phyloP scores from a whole-genome alignment of 2,797 vertebrate genomes.

The Tenualosa ilisha region DNA sequence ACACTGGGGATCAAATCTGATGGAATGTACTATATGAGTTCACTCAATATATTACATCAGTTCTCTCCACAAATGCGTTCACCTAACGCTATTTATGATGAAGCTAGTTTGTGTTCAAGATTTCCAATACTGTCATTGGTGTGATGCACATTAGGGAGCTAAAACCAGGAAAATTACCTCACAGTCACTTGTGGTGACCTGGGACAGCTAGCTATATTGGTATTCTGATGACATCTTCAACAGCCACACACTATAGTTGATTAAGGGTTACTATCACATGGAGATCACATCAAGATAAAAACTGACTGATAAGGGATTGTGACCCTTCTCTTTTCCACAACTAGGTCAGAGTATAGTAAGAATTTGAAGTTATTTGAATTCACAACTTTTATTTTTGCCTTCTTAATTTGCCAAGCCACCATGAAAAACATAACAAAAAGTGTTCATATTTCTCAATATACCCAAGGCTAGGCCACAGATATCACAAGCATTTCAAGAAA shows the following conservation, averaged over 20 bases:
- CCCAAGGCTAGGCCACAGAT: background rate
- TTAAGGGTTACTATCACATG: background rate
- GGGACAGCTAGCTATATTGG: background rate
- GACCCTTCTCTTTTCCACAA: background rate
- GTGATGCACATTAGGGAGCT: background rate
- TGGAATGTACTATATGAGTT: background rate
- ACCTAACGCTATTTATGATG: background rate
- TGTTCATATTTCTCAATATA: background rate
- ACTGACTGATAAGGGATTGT: background rate
- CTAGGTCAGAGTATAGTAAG: background rate
- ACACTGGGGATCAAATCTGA: no score
- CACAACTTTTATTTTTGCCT: no score
- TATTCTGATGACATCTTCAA: background rate
- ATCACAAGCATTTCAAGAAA: background rate
- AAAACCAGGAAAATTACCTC: background rate
- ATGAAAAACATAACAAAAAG: background rate
- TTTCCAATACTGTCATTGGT: background rate
- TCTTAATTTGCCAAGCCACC: background rate
- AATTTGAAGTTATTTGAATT: background rate
- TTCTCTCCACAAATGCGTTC: background rate
- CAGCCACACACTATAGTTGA: background rate
- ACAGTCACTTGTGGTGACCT: background rate
- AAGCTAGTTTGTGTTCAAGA: background rate
- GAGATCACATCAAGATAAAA: constrained; percentile 15
- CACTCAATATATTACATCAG: background rate